Percentiles rank a stretch among this genome's conserved stretches.
Evolutionary conservation across 1,140 invertebrate genomes (phyloP).

Genomic region (Orchestia grillus): DNA sequence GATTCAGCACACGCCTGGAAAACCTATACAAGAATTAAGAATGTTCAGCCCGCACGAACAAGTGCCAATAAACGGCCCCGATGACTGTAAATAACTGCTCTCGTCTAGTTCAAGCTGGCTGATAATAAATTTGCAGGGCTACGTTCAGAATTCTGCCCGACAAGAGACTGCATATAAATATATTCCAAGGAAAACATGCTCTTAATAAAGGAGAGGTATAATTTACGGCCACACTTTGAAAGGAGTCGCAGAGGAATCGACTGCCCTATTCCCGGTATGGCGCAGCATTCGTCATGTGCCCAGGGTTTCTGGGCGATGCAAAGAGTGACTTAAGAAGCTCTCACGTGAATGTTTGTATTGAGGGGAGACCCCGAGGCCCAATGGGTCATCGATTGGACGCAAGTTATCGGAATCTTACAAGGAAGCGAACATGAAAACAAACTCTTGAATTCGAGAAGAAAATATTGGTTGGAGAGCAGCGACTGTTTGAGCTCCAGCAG

Average conservation of each 20-base stretch:
- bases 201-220: not conserved
- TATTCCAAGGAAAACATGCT: not conserved
- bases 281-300: not conserved
- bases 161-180: not conserved
- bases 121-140: not conserved
- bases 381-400: conserved; percentile 5
- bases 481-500: not conserved
- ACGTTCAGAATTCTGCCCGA: not conserved
- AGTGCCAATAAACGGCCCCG: not conserved
- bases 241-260: not conserved
- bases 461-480: not conserved
- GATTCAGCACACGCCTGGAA: not conserved
- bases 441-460: not conserved
- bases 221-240: not conserved
- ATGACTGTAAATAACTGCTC: not conserved
- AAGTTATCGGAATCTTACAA: not conserved
- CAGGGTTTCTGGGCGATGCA: not conserved
- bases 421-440: not conserved
- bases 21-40: not conserved
- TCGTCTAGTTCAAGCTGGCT: not conserved
- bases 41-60: not conserved
- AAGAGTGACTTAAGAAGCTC: not conserved
- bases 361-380: not conserved
- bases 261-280: not conserved
- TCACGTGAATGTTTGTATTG: not conserved